Base-by-base conservation (phyloP, 2,888 invertebrate genomes). In the Lasioglossum leucozonium region DNA sequence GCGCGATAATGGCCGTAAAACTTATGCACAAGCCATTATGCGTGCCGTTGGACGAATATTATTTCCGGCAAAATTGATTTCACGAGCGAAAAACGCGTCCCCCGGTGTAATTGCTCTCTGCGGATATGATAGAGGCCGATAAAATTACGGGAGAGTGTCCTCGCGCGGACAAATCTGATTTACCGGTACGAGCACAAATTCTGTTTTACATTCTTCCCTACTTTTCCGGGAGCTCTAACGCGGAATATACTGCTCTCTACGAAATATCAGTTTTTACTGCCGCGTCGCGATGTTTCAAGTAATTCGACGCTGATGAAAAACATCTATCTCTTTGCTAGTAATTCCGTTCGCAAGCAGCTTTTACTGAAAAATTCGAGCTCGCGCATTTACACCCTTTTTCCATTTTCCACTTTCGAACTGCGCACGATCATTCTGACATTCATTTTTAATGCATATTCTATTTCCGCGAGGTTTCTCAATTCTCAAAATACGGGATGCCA, bases 151-250 rank as follows among this genome's bases (percentile, higher is more conserved):
- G 34, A 34, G 47, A n/a, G 72, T 47, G 30, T 34, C 13, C 72
- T 30, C 22, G 47, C 44, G 47, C n/a, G 34, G n/a, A 51, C 47
- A 72, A 72, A 72, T 72, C 47, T 37, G 72, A 47, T 72, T 72
- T 72, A 72, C 51, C n/a, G 30, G 18, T 34, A 72, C 22, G 34
- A 30, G 34, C 22, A 11, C 13, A 72, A 72, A 51, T 51, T 47
- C 18, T 34, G 72, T 34, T 51, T 72, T 44, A 22, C 26, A 51
- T 51, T 34, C 44, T 72, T 72, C 47, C 6, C 47, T 44, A 51
- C 34, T 18, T 72, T 44, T 30, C 34, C 72, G 22, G 34, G 11
- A 51, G 34, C 34, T 34, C 47, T 51, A 34, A 30, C 10, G 26
- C 22, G 34, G 47, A 51, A 47, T 51, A 72, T 34, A 4, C 47